phyloP scores from a whole-genome alignment of 2,888 invertebrate species.

The Imbricaverruca yamaguchii region DNA sequence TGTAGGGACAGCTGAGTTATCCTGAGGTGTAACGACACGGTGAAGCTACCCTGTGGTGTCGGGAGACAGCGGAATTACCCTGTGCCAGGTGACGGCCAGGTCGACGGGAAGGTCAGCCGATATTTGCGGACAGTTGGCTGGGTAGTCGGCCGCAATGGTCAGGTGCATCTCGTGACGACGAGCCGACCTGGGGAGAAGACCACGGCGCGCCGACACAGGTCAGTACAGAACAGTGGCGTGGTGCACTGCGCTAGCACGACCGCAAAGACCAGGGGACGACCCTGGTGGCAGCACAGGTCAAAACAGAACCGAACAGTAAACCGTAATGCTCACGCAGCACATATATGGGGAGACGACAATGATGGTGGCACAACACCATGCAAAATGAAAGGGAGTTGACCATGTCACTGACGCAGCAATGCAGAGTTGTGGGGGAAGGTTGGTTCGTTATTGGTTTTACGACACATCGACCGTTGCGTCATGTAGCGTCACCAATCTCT shows the following conservation, averaged over 20 bases:
- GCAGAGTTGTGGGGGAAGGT: too few species aligned
- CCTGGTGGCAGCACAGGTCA: not conserved
- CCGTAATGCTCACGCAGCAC: not conserved
- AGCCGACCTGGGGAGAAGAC: not conserved
- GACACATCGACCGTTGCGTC: too few species aligned
- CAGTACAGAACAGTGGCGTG: not conserved
- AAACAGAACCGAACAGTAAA: not conserved
- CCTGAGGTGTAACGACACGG: not conserved
- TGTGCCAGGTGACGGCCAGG: conserved; percentile 22
- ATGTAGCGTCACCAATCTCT: too few species aligned
- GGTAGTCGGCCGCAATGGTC: not conserved
- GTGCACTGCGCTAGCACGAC: not conserved
- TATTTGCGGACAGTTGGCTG: not conserved
- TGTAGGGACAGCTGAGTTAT: not conserved
- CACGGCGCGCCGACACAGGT: not conserved
- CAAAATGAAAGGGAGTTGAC: too few species aligned
- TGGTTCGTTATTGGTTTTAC: too few species aligned
- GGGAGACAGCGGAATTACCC: not conserved
- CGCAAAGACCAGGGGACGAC: not conserved
- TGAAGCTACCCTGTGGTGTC: not conserved
- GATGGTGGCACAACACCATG: not conserved
- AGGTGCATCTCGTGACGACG: not conserved
- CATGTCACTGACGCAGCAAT: too few species aligned
- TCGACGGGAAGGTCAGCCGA: conserved; percentile 26
- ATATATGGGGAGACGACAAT: not conserved